Base-by-base conservation (phyloP, 1,140 invertebrate genomes). In the Hypsibius dujardini region DNA sequence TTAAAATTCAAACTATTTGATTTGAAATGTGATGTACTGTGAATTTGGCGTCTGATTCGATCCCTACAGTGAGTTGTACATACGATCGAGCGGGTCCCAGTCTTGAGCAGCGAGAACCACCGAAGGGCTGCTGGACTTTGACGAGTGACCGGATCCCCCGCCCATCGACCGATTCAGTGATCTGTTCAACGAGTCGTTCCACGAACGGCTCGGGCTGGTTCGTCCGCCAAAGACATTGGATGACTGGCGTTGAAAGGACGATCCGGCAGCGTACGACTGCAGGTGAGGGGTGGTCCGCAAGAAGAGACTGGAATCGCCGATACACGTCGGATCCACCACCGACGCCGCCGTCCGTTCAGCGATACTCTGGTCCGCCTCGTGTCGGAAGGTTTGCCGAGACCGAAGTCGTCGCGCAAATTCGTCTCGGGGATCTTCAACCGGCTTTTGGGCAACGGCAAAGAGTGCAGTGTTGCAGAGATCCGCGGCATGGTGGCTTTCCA, bases 61-160 rank as follows among this genome's bases (percentile, higher is more conserved):
- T n/a, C n/a, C n/a, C n/a, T n/a, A n/a, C n/a, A n/a, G n/a, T n/a
- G n/a, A n/a, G n/a, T n/a, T 67, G 3, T 14, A 42, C 62, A 3
- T 14, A 67, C 62, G 62, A 67, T 67, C 62, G 42, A 67, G 7
- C 3, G 62, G 62, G 42, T 67, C 62, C 62, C 62, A 67, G 62
- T 67, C 62, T 42, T 3, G 12, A 14, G 62, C 62, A 7, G 62
- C 62, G 3, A 67, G 3, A 12, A 67, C 7, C 3, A 7, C 3
- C 12, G 62, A 67, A 7, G 62, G 62, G 42, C 62, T 67, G 7
- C 12, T 14, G 3, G 62, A 14, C 7, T 67, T 67, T 67, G 62
- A 67, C 42, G 7, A 7, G 7, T 7, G 42, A 42, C 7, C 7
- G 3, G 7, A 42, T 14, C 62, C 42, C 50, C 7, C 7, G 7